Percentiles rank a stretch among this genome's conserved stretches.
phyloP scores from a whole-genome alignment of 2,888 invertebrate genomes.

The Drosophila antonietae region DNA sequence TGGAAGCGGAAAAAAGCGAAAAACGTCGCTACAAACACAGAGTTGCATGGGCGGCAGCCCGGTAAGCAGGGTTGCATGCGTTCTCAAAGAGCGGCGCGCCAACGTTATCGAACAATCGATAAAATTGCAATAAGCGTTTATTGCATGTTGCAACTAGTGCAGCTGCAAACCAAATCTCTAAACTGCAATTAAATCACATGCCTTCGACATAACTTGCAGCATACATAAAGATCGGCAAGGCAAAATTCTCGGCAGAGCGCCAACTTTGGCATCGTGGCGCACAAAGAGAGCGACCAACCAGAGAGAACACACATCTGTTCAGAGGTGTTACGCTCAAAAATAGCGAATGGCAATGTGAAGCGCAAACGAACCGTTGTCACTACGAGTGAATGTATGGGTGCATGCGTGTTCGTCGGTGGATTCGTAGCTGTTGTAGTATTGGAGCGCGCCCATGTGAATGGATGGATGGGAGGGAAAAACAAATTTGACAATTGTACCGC shows the following conservation, averaged over 20 bases:
- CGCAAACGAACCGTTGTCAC: conserved; percentile 56
- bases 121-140: conserved; percentile 26
- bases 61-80: conserved; percentile 69
- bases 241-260: conserved; percentile 20
- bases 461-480: conserved; percentile 68
- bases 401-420: conserved; percentile 38
- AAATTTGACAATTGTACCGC: conserved; percentile 80
- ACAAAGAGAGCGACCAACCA: conserved; percentile 39
- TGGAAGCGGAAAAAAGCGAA: conserved; percentile 74
- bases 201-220: not conserved
- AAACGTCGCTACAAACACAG: conserved; percentile 73
- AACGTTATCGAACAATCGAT: conserved; percentile 69
- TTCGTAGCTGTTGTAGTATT: conserved; percentile 36
- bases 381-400: conserved; percentile 28
- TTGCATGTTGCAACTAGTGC: conserved; percentile 21
- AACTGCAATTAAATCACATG: not conserved
- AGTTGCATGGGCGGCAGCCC: conserved; percentile 69
- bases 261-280: conserved; percentile 35
- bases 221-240: conserved; percentile 24
- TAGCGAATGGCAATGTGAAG: conserved; percentile 73
- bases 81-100: conserved; percentile 24
- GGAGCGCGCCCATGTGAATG: conserved; percentile 72
- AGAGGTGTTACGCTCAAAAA: conserved; percentile 64
- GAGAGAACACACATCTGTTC: conserved; percentile 23
- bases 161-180: conserved; percentile 1